Evolutionary conservation across 2,888 invertebrate species (phyloP).

Genomic region (Cantharis nigra): DNA sequence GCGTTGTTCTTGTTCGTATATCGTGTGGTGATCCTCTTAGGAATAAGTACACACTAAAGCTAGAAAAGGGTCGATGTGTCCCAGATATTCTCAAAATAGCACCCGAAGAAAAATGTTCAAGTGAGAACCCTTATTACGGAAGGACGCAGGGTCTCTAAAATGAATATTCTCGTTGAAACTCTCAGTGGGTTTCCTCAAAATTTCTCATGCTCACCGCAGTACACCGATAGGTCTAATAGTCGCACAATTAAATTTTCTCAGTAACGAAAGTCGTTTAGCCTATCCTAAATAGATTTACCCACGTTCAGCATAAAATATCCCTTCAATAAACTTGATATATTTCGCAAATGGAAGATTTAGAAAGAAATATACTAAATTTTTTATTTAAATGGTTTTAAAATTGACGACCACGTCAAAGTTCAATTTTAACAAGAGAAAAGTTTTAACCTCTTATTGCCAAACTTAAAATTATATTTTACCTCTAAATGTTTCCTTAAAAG

Average conservation of each 20-base stretch:
- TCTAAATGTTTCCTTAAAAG: neutral
- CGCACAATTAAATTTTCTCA: neutral
- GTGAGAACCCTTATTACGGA: neutral
- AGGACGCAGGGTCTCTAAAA: neutral
- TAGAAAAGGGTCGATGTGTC: neutral
- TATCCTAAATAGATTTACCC: neutral
- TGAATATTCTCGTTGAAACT: neutral
- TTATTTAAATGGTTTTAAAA: neutral
- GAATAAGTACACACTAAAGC: neutral
- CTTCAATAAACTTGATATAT: neutral
- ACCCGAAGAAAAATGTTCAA: neutral
- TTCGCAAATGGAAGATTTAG: neutral
- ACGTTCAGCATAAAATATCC: neutral
- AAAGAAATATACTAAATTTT: neutral
- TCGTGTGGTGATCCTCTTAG: neutral
- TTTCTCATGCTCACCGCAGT: neutral
- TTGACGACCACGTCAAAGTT: neutral
- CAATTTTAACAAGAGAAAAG: neutral
- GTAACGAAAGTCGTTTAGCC: neutral
- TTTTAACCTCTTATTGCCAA: neutral
- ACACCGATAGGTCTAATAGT: neutral
- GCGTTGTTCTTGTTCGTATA: neutral
- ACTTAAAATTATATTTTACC: neutral
- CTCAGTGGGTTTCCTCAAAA: neutral
- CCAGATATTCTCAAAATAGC: neutral